These are phyloP conservation scores for Hemibagrus guttatus DNA, from an alignment of 2,797 vertebrate genomes.

Conservation along the genomic window DNA sequence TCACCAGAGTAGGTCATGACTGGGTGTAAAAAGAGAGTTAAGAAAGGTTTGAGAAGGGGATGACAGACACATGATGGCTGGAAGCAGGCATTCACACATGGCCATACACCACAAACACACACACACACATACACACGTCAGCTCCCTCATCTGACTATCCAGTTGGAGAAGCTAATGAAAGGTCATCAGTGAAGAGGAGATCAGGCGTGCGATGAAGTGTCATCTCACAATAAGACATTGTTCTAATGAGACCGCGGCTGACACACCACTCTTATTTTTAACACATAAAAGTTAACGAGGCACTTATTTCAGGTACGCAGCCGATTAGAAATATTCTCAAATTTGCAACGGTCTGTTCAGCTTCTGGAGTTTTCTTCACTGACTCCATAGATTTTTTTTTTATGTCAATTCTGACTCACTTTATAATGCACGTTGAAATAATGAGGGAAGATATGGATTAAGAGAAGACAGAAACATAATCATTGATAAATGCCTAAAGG, in stretches of 20 bases:
- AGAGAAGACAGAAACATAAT: neutral
- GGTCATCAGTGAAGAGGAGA: conserved; percentile 37
- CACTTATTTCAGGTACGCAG: neutral
- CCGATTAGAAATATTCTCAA: neutral
- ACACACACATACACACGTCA: conserved; percentile 13
- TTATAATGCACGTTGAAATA: neutral
- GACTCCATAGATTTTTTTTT: neutral
- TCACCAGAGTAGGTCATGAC: conserved; percentile 17
- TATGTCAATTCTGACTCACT: neutral
- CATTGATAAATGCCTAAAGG: neutral
- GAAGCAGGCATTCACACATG: conserved; percentile 37
- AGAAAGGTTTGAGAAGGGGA: conserved; percentile 27
- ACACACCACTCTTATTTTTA: neutral
- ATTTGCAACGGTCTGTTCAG: neutral
- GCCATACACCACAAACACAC: conserved; percentile 7
- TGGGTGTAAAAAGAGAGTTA: neutral
- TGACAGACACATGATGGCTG: conserved; percentile 46
- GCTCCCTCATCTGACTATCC: conserved; percentile 48
- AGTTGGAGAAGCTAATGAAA: conserved; percentile 29
- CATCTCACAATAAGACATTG: conserved; percentile 40
- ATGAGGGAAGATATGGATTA: neutral
- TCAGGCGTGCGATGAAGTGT: conserved; percentile 15
- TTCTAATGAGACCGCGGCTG: conserved; percentile 23
- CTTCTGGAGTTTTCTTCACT: neutral
- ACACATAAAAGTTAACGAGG: neutral